Base-by-base conservation (phyloP, 2,113 vertebrate genomes). In the Bostrychus sinensis region DNA sequence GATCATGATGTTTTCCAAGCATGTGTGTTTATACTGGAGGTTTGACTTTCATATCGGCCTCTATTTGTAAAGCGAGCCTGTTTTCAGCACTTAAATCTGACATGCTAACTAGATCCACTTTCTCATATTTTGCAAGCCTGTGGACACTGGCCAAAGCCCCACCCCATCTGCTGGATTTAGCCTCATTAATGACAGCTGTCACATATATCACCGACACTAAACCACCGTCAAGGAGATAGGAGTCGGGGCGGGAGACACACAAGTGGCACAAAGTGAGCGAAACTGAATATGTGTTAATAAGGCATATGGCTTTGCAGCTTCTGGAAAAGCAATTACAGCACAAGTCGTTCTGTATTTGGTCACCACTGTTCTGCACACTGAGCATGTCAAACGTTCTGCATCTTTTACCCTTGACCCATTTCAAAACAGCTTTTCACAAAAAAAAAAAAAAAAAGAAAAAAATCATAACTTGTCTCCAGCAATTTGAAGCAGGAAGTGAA, bases 31-130 rank as follows among this genome's bases (percentile, higher is more conserved):
- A 28, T 59, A 30, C 7, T 25, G 50, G 68, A 23, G 59, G 60
- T 28, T 69, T 59, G 36, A 60, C 43, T 89, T 81, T 88, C 86
- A 81, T 56, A 19, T 12, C n/a, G 23, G 6, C n/a, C 39, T 20
- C 69, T 43, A 37, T 77, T 84, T 75, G 61, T 55, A 62, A n/a
- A 67, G 64, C 26, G 70, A 51, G 50, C 51, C 48, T 30, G 70
- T 81, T 86, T 88, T 85, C 88, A 86, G 68, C 88, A 80, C 78
- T 64, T 48, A 51, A 73, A 65, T 66, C 57, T 73, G 72, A 82
- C 75, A 63, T 66, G 78, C 82, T 91, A 89, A 91, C 86, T 69
- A 91, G 88, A 85, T 69, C 75, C 72, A 64, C 14, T 76, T 43
- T 72, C 81, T 62, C 77, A 70, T 51, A 70, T 68, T 62, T 54